Evolutionary conservation across 2,888 invertebrate genomes (phyloP).

Genomic region (Agonopterix subpropinquella): DNA sequence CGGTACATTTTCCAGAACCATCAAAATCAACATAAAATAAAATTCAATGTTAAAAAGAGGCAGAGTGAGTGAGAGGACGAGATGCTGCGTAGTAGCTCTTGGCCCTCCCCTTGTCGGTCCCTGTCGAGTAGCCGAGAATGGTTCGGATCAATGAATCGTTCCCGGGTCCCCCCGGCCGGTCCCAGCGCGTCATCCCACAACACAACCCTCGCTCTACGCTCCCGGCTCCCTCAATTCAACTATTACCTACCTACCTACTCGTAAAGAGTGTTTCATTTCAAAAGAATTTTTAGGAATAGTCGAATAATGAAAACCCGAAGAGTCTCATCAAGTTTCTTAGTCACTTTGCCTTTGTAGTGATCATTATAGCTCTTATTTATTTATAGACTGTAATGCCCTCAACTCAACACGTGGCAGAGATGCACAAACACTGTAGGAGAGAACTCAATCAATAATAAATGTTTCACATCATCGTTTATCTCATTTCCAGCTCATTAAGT

Average conservation of each 20-base stretch:
- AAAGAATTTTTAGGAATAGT: background rate
- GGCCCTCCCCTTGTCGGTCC: conserved; percentile 42
- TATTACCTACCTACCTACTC: conserved; percentile 16
- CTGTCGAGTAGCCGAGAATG: conserved; percentile 56
- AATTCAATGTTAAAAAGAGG: background rate
- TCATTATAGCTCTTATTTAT: too few relatives aligned
- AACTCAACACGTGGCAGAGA: too few relatives aligned
- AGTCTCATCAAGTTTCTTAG: too few relatives aligned
- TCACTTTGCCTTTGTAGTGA: too few relatives aligned
- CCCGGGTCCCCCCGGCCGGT: conserved; percentile 49
- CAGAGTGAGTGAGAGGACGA: conserved; percentile 28
- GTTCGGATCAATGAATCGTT: conserved; percentile 74
- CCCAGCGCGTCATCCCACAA: conserved; percentile 24
- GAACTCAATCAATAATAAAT: too few relatives aligned
- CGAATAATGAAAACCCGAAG: too few relatives aligned
- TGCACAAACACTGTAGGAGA: too few relatives aligned
- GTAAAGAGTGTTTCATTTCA: background rate
- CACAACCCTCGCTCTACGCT: background rate
- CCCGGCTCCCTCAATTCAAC: conserved; percentile 21
- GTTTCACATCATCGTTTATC: too few relatives aligned
- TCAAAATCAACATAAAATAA: background rate
- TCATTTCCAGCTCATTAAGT: too few relatives aligned
- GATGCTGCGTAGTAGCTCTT: conserved; percentile 25
- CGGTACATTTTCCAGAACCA: too few relatives aligned
- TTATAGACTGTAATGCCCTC: too few relatives aligned